These are phyloP conservation scores for Salvelinus sp. DNA, from an alignment of 2,113 vertebrate genomes.

Conservation along the genomic window DNA sequence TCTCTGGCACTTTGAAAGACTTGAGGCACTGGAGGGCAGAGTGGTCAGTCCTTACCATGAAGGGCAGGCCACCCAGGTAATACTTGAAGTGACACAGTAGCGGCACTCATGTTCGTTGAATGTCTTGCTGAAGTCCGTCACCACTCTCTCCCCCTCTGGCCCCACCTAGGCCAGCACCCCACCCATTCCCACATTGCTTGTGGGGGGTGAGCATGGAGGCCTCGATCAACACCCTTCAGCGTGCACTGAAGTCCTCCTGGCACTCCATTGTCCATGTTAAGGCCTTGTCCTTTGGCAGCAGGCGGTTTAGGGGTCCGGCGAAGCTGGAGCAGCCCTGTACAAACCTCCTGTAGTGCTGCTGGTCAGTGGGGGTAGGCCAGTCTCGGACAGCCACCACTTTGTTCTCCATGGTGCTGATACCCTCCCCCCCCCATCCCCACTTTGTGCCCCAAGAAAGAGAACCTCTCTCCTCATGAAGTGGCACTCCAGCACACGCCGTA, in stretches of 20 bases:
- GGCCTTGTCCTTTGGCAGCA: too few relatives aligned
- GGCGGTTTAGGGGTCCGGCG: too few relatives aligned
- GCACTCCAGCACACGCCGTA: constrained; percentile 5
- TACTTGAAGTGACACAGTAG: too few relatives aligned
- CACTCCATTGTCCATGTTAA: background rate
- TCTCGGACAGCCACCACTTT: background rate
- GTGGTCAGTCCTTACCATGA: too few relatives aligned
- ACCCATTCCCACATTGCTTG: too few relatives aligned
- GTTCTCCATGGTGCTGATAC: constrained; percentile 11
- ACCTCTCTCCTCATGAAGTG: constrained; percentile 16
- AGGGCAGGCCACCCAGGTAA: too few relatives aligned
- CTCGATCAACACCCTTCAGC: background rate
- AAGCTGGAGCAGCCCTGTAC: too few relatives aligned
- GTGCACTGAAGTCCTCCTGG: background rate
- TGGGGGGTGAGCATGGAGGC: background rate
- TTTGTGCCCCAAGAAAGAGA: constrained; percentile 13
- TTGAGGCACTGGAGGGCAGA: background rate
- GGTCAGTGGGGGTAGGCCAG: constrained; percentile 2
- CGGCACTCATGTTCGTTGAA: too few relatives aligned
- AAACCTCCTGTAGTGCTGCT: background rate
- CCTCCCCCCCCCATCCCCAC: background rate
- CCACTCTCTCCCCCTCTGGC: too few relatives aligned
- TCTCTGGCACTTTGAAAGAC: constrained; percentile 3
- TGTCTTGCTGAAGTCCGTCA: too few relatives aligned
- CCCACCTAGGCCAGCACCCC: too few relatives aligned